Evolutionary conservation across 2,888 invertebrate genomes (phyloP).

Genomic region (Ochlodes sylvanus): DNA sequence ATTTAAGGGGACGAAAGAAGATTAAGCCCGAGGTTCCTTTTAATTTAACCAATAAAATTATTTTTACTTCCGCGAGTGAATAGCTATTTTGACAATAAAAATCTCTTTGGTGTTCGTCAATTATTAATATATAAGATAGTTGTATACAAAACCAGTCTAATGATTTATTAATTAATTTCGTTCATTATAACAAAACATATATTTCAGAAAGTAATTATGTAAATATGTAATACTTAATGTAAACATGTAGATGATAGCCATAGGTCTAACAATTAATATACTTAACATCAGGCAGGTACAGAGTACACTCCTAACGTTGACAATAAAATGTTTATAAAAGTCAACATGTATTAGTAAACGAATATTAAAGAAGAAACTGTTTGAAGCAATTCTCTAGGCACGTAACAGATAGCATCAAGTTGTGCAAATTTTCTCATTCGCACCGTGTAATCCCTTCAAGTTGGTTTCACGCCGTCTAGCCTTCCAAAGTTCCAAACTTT

Average conservation of each 20-base stretch:
- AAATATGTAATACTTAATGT: too few relatives aligned
- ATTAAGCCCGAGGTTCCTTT: constrained; percentile 80
- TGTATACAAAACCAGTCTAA: too few relatives aligned
- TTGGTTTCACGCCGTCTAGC: constrained; percentile 61
- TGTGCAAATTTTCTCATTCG: constrained; percentile 60
- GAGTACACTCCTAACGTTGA: too few relatives aligned
- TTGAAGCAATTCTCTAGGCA: constrained; percentile 16
- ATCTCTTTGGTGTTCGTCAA: constrained; percentile 9
- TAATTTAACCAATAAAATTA: constrained; percentile 80
- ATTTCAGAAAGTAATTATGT: too few relatives aligned
- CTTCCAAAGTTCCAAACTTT: constrained; percentile 54
- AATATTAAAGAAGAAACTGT: constrained; percentile 3
- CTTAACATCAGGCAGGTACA: too few relatives aligned
- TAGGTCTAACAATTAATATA: too few relatives aligned
- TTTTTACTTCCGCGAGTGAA: constrained; percentile 46
- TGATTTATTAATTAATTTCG: too few relatives aligned
- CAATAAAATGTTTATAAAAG: too few relatives aligned
- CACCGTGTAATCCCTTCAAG: constrained; percentile 60
- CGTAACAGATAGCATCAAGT: constrained; percentile 40
- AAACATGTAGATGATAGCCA: too few relatives aligned
- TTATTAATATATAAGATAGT: constrained; percentile 6
- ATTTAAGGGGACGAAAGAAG: constrained; percentile 86
- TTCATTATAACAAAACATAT: too few relatives aligned
- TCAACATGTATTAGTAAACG: background rate
- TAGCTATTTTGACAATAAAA: background rate